Evolutionary conservation across 2,113 vertebrate genomes (phyloP).

Genomic region (Periophthalmus modestus): DNA sequence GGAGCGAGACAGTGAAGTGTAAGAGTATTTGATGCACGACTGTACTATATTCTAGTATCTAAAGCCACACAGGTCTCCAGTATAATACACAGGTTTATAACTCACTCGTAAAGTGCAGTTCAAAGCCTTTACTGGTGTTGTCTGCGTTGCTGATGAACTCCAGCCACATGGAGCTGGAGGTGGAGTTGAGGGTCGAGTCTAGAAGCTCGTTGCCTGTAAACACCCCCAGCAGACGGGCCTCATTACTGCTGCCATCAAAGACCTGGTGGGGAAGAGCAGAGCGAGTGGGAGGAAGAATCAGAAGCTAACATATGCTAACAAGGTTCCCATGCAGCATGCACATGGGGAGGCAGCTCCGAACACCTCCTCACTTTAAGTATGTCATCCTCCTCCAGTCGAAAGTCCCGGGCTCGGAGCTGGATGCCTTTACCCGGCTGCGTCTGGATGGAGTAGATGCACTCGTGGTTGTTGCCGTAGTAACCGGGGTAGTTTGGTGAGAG

Average conservation of each 20-base stretch:
- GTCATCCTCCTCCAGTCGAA: slow-evolving; percentile 89
- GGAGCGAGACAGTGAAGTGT: background rate
- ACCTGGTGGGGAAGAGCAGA: slow-evolving; percentile 75
- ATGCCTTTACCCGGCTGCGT: slow-evolving; percentile 96
- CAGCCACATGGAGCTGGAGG: slow-evolving; percentile 95
- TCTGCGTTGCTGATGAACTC: slow-evolving; percentile 90
- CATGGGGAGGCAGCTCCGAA: slow-evolving; percentile 4
- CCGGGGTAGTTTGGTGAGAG: slow-evolving; percentile 97
- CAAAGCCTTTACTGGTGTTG: slow-evolving; percentile 94
- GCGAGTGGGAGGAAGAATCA: slow-evolving; percentile 26
- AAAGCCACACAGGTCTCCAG: background rate
- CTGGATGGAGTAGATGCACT: slow-evolving; percentile 99
- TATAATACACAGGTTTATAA: slow-evolving; percentile 13
- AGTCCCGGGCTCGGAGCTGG: slow-evolving; percentile 89
- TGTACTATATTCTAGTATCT: background rate
- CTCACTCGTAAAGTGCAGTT: slow-evolving; percentile 97
- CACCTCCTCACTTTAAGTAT: slow-evolving; percentile 85
- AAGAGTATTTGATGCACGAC: background rate
- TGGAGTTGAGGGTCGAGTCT: slow-evolving; percentile 89
- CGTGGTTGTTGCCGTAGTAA: slow-evolving; percentile 95
- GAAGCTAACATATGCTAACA: slow-evolving; percentile 25
- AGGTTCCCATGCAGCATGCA: background rate
- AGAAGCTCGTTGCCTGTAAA: slow-evolving; percentile 87
- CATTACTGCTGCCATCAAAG: slow-evolving; percentile 92
- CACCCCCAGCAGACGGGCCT: slow-evolving; percentile 86